These are phyloP conservation scores for Troilus luridus DNA, from an alignment of 2,888 invertebrate genomes.

Conservation along the genomic window DNA sequence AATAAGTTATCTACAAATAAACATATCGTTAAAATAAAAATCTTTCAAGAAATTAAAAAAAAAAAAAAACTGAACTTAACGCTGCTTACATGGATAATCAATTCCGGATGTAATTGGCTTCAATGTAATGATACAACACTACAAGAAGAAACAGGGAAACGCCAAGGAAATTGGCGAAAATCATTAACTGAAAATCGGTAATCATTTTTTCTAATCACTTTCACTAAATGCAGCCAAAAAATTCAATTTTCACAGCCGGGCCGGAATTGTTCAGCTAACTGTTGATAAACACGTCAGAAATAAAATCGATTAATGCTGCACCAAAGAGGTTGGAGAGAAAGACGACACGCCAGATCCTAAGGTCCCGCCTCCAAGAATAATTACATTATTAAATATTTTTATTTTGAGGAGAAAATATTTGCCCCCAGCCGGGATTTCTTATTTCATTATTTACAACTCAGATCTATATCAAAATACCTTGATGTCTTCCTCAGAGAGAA, in stretches of 20 bases:
- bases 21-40: neutral
- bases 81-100: slow-evolving; percentile 25
- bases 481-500: neutral
- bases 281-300: slow-evolving; percentile 40
- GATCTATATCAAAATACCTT: neutral
- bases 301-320: neutral
- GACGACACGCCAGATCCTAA: too few species aligned
- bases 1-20: neutral
- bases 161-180: slow-evolving; percentile 95
- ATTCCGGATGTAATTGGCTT: slow-evolving; percentile 70
- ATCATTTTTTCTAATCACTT: slow-evolving; percentile 79
- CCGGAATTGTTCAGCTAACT: neutral
- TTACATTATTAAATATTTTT: too few species aligned
- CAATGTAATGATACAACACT: slow-evolving; percentile 96
- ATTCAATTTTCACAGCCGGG: neutral
- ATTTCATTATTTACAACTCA: neutral
- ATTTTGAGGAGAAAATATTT: too few species aligned
- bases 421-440: too few species aligned
- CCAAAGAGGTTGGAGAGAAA: neutral
- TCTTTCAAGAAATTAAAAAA: neutral
- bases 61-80: neutral
- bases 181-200: slow-evolving; percentile 94
- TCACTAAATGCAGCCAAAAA: neutral
- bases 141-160: slow-evolving; percentile 92
- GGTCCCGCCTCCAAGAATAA: too few species aligned